Evolutionary conservation across 2,113 vertebrate genomes (phyloP).

Genomic region (Pteropus alecto): DNA sequence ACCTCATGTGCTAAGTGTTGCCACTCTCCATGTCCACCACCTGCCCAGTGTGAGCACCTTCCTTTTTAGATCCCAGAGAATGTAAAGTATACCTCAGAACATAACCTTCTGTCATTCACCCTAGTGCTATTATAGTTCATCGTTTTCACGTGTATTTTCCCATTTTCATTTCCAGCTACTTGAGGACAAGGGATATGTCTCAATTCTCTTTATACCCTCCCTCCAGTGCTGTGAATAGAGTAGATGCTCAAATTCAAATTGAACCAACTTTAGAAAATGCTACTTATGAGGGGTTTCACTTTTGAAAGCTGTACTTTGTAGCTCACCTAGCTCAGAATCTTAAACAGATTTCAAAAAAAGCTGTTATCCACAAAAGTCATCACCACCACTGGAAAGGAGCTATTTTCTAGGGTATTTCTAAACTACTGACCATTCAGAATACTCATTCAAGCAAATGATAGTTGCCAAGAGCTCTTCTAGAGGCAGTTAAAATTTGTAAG

Average conservation of each 20-base stretch:
- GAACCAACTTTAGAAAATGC: not conserved
- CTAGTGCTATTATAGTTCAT: not conserved
- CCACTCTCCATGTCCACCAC: not conserved
- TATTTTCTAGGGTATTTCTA: not conserved
- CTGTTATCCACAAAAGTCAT: not conserved
- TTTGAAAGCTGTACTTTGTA: not conserved
- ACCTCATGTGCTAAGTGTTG: not conserved
- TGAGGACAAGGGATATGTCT: not conserved
- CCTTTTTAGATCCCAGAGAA: not conserved
- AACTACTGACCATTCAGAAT: not conserved
- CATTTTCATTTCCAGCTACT: not conserved
- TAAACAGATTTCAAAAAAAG: slow-evolving; percentile 3
- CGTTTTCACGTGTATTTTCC: not conserved
- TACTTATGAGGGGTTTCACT: not conserved
- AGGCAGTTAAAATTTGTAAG: slow-evolving; percentile 11
- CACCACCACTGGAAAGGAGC: not conserved
- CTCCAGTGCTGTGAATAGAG: not conserved
- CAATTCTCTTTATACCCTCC: not conserved
- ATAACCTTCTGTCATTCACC: not conserved
- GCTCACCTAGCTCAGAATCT: not conserved
- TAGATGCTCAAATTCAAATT: not conserved
- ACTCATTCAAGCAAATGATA: not conserved
- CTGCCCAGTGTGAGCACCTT: not conserved
- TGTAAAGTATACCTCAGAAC: not conserved
- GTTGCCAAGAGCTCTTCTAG: not conserved